These are phyloP conservation scores for Homalodisca vitripennis DNA, from an alignment of 1,140 invertebrate species.

Conservation along the genomic window DNA sequence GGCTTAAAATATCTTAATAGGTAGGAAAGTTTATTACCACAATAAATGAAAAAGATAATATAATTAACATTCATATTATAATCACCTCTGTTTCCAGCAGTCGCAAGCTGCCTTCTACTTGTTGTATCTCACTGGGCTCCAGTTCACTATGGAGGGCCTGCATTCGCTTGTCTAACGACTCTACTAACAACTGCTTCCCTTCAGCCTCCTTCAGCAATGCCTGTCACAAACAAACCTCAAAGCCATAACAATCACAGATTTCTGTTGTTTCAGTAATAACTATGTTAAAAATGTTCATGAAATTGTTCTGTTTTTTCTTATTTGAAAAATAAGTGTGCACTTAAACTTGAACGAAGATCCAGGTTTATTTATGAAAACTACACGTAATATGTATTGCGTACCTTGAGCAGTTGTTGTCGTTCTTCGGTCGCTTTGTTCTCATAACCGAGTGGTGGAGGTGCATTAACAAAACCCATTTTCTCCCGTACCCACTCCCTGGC, in stretches of 20 bases:
- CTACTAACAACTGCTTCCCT: conserved; percentile 76
- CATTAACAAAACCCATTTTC: conserved; percentile 65
- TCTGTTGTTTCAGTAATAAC: no score
- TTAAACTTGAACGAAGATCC: no score
- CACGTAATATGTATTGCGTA: no score
- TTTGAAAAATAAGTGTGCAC: no score
- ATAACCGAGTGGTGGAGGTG: conserved; percentile 67
- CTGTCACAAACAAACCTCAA: no score
- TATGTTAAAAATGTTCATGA: no score
- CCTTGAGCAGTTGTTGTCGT: conserved; percentile 65
- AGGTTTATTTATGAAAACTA: no score
- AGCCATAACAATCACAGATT: no score
- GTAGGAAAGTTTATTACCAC: no score
- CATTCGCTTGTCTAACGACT: conserved; percentile 78
- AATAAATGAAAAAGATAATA: background rate
- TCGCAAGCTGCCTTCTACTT: conserved; percentile 62
- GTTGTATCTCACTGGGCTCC: conserved; percentile 72
- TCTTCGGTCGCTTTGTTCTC: conserved; percentile 73
- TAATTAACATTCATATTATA: background rate
- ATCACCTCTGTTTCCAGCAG: conserved; percentile 55
- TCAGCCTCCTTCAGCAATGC: conserved; percentile 79
- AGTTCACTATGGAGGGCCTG: conserved; percentile 80
- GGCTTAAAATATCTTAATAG: no score
- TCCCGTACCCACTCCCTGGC: conserved; percentile 78
- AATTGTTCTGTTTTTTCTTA: no score